Conservation (phyloP, 2,888 invertebrate species). For the Pterostichus niger region DNA sequence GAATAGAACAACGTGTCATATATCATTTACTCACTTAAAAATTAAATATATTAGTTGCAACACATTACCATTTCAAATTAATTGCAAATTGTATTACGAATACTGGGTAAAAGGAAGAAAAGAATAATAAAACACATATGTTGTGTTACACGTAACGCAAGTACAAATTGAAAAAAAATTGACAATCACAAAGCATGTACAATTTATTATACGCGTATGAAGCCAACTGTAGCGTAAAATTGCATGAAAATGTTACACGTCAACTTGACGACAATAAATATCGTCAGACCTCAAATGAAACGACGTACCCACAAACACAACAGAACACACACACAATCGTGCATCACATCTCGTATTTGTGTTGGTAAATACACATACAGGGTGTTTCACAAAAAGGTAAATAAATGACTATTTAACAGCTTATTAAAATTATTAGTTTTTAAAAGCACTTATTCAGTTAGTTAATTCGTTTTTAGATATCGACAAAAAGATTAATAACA, state of each 20-base stretch:
- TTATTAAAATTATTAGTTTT: too few relatives aligned
- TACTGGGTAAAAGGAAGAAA: not conserved
- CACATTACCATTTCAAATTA: not conserved
- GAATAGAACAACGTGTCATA: too few relatives aligned
- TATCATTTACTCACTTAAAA: too few relatives aligned
- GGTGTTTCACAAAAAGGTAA: too few relatives aligned
- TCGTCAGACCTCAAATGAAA: slow-evolving; percentile 39
- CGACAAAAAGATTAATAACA: not conserved
- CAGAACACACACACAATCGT: not conserved
- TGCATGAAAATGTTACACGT: slow-evolving; percentile 30
- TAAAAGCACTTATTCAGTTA: too few relatives aligned
- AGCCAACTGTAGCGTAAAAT: slow-evolving; percentile 33
- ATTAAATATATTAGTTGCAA: not conserved
- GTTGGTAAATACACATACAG: too few relatives aligned
- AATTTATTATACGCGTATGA: slow-evolving; percentile 26
- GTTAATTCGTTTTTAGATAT: too few relatives aligned
- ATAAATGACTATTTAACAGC: too few relatives aligned
- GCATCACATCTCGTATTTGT: too few relatives aligned
- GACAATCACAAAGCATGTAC: slow-evolving; percentile 43
- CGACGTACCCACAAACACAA: slow-evolving; percentile 9
- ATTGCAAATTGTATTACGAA: slow-evolving; percentile 17
- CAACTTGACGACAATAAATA: slow-evolving; percentile 40
- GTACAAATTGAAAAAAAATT: slow-evolving; percentile 26
- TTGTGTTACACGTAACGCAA: slow-evolving; percentile 6
- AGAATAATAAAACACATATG: not conserved